Conservation (phyloP, 2,888 invertebrate genomes). For the Polylopha cassiicola region DNA sequence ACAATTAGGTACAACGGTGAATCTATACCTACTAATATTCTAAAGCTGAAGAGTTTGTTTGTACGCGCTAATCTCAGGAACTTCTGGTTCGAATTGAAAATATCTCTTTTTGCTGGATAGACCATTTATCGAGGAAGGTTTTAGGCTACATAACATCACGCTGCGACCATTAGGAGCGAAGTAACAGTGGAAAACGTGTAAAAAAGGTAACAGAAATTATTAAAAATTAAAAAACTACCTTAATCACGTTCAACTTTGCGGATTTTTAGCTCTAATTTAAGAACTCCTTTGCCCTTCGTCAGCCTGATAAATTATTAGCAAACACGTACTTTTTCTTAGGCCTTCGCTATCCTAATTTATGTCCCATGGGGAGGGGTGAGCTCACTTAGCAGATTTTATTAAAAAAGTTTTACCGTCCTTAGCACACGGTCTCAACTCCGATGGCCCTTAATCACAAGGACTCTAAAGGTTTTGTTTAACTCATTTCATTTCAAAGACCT, state of each 20-base stretch:
- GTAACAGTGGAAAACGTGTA: too few relatives aligned
- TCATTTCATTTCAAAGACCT: constrained; percentile 7
- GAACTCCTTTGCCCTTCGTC: constrained; percentile 31
- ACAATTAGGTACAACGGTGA: too few relatives aligned
- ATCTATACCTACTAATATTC: too few relatives aligned
- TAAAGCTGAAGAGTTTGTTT: too few relatives aligned
- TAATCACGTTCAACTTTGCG: constrained; percentile 7
- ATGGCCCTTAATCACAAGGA: constrained; percentile 34
- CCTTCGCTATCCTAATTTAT: constrained; percentile 59
- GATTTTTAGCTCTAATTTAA: constrained; percentile 35
- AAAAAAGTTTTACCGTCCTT: constrained; percentile 55
- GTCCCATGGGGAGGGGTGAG: constrained; percentile 37
- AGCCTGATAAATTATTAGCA: constrained; percentile 49
- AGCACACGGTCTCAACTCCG: constrained; percentile 33
- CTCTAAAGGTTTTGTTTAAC: constrained; percentile 34
- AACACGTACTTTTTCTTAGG: constrained; percentile 45
- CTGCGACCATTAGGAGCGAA: too few relatives aligned
- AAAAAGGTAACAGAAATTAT: too few relatives aligned
- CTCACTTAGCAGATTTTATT: constrained; percentile 53
- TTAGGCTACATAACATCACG: too few relatives aligned
- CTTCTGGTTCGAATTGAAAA: too few relatives aligned
- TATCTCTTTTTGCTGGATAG: too few relatives aligned
- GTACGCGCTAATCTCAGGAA: too few relatives aligned
- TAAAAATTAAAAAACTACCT: too few relatives aligned
- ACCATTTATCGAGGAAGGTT: too few relatives aligned